Evolutionary conservation across 2,113 vertebrate species (phyloP).

Genomic region (Galbula dea): DNA sequence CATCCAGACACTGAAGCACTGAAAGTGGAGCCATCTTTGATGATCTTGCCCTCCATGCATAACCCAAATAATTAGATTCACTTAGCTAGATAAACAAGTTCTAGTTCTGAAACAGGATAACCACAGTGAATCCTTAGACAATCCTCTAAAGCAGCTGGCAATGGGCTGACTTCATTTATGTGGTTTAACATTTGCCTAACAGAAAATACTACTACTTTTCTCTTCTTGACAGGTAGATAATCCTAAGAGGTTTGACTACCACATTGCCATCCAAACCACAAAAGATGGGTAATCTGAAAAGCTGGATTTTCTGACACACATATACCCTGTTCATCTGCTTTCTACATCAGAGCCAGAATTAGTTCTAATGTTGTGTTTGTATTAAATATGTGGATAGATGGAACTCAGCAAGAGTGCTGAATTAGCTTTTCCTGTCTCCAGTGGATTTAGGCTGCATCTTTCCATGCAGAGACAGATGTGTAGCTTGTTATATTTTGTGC

Average conservation of each 20-base stretch:
- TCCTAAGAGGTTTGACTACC: constrained; percentile 59
- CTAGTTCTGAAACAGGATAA: constrained; percentile 50
- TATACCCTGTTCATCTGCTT: constrained; percentile 47
- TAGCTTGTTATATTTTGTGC: neutral
- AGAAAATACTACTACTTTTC: constrained; percentile 42
- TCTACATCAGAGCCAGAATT: constrained; percentile 58
- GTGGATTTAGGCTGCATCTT: constrained; percentile 14
- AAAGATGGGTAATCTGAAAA: constrained; percentile 59
- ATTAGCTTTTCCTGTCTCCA: constrained; percentile 57
- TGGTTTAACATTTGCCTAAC: constrained; percentile 58
- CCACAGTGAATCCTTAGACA: constrained; percentile 24
- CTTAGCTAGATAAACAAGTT: constrained; percentile 55
- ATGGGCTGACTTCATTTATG: constrained; percentile 52
- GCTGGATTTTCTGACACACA: constrained; percentile 58
- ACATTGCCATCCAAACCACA: constrained; percentile 61
- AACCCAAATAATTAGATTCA: constrained; percentile 49
- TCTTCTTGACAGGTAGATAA: constrained; percentile 63
- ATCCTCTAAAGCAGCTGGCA: constrained; percentile 52
- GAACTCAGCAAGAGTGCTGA: constrained; percentile 53
- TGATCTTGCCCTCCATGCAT: neutral
- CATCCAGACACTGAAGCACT: neutral
- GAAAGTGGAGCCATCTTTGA: neutral
- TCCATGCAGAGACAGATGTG: constrained; percentile 27
- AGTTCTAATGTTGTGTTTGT: constrained; percentile 55
- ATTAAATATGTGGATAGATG: constrained; percentile 63